Evolutionary conservation across 2,797 vertebrate genomes (phyloP).

Genomic region (Cryptoblepharus egeriae): DNA sequence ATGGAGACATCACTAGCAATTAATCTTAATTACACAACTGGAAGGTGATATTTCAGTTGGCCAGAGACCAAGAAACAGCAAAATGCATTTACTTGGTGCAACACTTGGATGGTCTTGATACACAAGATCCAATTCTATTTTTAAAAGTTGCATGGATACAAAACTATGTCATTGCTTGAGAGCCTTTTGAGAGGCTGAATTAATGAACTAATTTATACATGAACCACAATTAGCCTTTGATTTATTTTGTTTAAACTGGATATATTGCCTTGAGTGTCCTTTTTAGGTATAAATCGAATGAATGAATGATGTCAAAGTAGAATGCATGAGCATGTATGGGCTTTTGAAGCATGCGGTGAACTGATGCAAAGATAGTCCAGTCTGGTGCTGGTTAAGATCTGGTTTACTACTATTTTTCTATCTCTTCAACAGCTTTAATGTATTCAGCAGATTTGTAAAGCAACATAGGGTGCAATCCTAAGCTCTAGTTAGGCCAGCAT

Average conservation of each 20-base stretch:
- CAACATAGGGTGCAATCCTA: no score
- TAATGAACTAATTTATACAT: not conserved
- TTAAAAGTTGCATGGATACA: conserved; percentile 4
- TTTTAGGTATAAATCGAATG: no score
- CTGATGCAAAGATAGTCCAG: not conserved
- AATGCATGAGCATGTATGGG: not conserved
- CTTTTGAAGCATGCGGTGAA: not conserved
- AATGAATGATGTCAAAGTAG: no score
- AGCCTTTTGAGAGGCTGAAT: not conserved
- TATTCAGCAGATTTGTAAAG: not conserved
- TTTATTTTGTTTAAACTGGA: no score
- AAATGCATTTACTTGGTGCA: conserved; percentile 34
- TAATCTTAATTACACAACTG: conserved; percentile 54
- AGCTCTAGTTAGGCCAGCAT: no score
- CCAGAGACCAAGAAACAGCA: conserved; percentile 49
- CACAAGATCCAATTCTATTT: rapidly evolving
- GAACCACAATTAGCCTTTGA: not conserved
- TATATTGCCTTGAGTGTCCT: no score
- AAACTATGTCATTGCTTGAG: not conserved
- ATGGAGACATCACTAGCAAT: conserved; percentile 54
- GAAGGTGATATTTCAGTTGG: conserved; percentile 46
- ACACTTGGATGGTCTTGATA: conserved; percentile 18
- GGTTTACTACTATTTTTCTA: not conserved
- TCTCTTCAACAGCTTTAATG: not conserved
- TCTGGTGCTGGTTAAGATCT: not conserved